Conservation (phyloP, 2,888 invertebrate species). For the Neoitamus cyanurus region DNA sequence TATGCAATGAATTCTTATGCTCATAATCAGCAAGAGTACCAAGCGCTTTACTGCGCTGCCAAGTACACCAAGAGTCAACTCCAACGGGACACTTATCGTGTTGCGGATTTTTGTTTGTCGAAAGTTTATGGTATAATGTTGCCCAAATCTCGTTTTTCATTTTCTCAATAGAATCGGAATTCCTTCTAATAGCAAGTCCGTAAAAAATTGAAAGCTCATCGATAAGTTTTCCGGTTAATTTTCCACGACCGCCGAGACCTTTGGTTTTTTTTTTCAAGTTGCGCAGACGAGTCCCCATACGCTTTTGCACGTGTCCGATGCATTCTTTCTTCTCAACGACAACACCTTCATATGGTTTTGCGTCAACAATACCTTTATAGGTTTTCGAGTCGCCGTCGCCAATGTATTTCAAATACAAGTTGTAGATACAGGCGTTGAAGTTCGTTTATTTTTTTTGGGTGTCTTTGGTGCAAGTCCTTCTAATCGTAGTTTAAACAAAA, state of each 20-base stretch:
- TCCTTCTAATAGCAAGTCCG: constrained; percentile 54
- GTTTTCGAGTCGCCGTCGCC: background rate
- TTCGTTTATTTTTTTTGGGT: too few relatives aligned
- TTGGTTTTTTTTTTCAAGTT: background rate
- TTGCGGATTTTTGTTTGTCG: constrained; percentile 51
- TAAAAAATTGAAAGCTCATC: constrained; percentile 54
- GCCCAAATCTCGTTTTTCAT: constrained; percentile 53
- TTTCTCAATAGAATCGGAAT: constrained; percentile 53
- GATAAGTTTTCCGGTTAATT: constrained; percentile 47
- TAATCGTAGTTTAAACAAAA: too few relatives aligned
- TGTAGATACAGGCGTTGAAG: constrained; percentile 33
- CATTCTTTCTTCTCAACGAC: constrained; percentile 33
- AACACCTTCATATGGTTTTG: constrained; percentile 33
- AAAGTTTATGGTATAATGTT: constrained; percentile 7
- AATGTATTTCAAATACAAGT: constrained; percentile 50
- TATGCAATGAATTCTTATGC: constrained; percentile 34
- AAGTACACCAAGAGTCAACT: background rate
- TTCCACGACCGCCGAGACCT: constrained; percentile 44
- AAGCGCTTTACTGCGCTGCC: constrained; percentile 44
- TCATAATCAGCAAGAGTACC: constrained; percentile 28
- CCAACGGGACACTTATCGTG: constrained; percentile 50
- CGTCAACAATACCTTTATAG: constrained; percentile 38
- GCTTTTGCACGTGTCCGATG: constrained; percentile 19
- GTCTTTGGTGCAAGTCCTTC: too few relatives aligned
- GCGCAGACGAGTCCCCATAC: constrained; percentile 29